These are phyloP conservation scores for Phylloscopus trochiloides DNA, from an alignment of 2,113 vertebrate genomes.

Conservation along the genomic window DNA sequence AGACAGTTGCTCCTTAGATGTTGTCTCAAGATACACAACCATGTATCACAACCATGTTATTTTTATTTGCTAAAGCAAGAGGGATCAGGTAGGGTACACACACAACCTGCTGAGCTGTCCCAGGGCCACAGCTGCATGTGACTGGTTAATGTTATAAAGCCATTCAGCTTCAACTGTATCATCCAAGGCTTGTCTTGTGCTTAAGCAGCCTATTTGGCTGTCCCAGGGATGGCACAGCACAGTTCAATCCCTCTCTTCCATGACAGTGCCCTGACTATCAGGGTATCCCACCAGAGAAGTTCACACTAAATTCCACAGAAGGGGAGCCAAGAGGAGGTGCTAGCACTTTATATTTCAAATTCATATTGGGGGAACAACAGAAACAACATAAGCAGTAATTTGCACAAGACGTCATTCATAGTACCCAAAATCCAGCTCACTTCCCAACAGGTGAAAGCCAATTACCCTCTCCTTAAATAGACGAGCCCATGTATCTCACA, in stretches of 20 bases:
- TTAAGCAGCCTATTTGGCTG: not conserved
- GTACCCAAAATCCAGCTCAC: not conserved
- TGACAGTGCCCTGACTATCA: not conserved
- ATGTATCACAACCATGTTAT: not conserved
- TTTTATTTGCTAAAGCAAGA: not conserved
- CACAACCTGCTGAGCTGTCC: not conserved
- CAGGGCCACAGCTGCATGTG: not conserved
- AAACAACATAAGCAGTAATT: not conserved
- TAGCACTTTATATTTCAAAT: fast-evolving
- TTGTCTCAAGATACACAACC: not conserved
- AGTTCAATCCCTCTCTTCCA: not conserved
- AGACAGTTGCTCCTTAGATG: not conserved
- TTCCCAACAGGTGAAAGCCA: not conserved
- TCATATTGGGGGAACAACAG: not conserved
- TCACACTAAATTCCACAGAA: not conserved
- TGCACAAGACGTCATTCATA: not conserved
- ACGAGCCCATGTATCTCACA: not conserved
- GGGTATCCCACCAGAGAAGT: not conserved
- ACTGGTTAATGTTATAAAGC: not conserved
- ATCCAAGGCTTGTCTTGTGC: not conserved
- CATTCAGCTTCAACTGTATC: not conserved
- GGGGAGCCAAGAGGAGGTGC: fast-evolving
- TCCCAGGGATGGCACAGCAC: not conserved
- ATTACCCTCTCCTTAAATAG: not conserved
- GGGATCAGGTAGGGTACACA: not conserved